phyloP scores from a whole-genome alignment of 2,888 invertebrate genomes.

The Dendrolimus houi region DNA sequence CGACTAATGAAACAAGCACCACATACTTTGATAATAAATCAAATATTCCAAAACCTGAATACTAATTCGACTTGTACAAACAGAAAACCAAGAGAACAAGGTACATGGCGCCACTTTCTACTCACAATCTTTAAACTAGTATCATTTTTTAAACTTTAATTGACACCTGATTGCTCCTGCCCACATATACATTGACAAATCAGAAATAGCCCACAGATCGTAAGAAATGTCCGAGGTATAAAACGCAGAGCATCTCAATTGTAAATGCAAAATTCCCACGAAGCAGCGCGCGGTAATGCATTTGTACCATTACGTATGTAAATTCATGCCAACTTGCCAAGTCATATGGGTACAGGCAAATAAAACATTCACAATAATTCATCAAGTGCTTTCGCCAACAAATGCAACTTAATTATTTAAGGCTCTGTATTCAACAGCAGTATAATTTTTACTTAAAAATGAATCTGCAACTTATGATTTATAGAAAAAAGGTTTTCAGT shows the following conservation, averaged over 20 bases:
- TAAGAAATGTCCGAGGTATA: slow-evolving; percentile 44
- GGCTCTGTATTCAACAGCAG: slow-evolving; percentile 18
- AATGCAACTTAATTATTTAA: slow-evolving; percentile 54
- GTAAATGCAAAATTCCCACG: slow-evolving; percentile 54
- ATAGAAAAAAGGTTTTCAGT: too few relatives aligned
- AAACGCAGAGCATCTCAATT: slow-evolving; percentile 33
- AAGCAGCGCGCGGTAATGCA: slow-evolving; percentile 43
- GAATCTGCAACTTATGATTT: too few relatives aligned
- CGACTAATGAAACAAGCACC: neutral
- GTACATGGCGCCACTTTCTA: slow-evolving; percentile 1
- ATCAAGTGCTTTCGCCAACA: slow-evolving; percentile 52
- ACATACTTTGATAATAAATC: too few relatives aligned
- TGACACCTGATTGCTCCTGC: neutral
- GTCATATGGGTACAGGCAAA: slow-evolving; percentile 31
- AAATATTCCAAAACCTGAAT: too few relatives aligned
- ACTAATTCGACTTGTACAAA: neutral
- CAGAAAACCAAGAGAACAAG: neutral
- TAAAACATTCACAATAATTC: slow-evolving; percentile 57
- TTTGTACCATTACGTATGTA: slow-evolving; percentile 61
- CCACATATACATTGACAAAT: neutral
- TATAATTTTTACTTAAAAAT: too few relatives aligned
- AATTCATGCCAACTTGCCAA: slow-evolving; percentile 47
- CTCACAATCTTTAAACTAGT: neutral
- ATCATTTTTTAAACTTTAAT: neutral
- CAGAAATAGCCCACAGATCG: neutral